These are phyloP conservation scores for Mohoua ochrocephala DNA, from an alignment of 2,113 vertebrate species.

Conservation along the genomic window DNA sequence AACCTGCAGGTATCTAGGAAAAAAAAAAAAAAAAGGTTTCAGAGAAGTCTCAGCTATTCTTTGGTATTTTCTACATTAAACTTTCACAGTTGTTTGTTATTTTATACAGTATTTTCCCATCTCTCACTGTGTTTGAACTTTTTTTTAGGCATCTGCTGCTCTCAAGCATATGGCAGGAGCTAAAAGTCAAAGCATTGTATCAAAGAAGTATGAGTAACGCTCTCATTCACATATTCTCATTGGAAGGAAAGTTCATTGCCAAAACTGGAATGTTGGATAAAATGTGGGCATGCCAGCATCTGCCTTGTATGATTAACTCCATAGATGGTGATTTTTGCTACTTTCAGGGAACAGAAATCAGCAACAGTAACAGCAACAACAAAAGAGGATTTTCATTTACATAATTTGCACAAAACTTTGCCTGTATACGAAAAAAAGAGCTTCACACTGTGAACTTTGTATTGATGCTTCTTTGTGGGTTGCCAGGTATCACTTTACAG, in stretches of 20 bases:
- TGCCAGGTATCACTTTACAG: background rate
- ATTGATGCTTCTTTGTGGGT: background rate
- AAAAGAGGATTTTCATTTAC: background rate
- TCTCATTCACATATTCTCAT: background rate
- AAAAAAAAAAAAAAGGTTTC: background rate
- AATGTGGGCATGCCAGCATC: background rate
- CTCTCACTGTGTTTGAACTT: background rate
- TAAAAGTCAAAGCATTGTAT: background rate
- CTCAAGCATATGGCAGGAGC: background rate
- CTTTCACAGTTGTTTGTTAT: background rate
- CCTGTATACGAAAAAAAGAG: too few relatives aligned
- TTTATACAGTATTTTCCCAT: background rate
- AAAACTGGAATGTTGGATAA: background rate
- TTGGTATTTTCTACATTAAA: background rate
- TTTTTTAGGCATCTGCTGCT: background rate
- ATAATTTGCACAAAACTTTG: background rate
- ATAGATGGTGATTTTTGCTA: background rate
- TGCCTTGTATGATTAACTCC: background rate
- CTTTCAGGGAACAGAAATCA: background rate
- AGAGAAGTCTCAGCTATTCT: background rate
- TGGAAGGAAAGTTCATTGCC: background rate
- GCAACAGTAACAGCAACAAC: background rate
- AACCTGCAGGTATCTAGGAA: background rate
- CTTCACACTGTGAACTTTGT: background rate
- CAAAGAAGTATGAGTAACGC: background rate